Conservation (phyloP, 2,888 invertebrate genomes). For the Protodeltote pygarga region DNA sequence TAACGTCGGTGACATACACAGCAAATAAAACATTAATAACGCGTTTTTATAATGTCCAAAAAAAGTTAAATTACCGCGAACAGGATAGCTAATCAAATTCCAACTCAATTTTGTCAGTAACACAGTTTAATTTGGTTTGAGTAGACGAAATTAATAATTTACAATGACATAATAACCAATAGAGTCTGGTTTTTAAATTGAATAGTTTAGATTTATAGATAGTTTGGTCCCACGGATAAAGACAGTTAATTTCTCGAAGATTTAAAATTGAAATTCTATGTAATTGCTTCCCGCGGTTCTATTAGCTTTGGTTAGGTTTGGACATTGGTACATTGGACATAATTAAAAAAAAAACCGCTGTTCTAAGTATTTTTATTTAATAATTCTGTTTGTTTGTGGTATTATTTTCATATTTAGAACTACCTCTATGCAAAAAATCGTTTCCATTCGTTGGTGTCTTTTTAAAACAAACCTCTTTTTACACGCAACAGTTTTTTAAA, state of each 20-base stretch:
- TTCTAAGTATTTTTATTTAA: no score
- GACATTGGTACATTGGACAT: neutral
- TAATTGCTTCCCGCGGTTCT: constrained; percentile 22
- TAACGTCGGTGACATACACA: constrained; percentile 25
- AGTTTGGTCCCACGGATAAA: constrained; percentile 24
- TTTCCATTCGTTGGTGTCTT: no score
- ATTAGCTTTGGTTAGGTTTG: neutral
- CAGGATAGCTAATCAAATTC: neutral
- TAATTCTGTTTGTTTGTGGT: no score
- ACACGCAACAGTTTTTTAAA: no score
- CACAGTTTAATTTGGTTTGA: constrained; percentile 16
- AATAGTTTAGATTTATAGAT: constrained; percentile 39
- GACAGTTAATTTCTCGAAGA: constrained; percentile 28
- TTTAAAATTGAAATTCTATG: constrained; percentile 33
- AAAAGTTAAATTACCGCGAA: constrained; percentile 35
- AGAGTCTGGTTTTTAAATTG: constrained; percentile 43
- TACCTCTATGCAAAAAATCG: no score
- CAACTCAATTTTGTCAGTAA: neutral
- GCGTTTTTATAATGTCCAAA: constrained; percentile 24
- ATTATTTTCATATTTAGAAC: no score
- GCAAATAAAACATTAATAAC: constrained; percentile 36
- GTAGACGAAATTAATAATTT: constrained; percentile 14
- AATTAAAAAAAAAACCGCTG: neutral
- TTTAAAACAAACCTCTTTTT: no score
- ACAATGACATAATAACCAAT: constrained; percentile 44